Evolutionary conservation across 2,888 invertebrate species (phyloP), one percentile per base, ranked within the genome.

Genomic region (Athetis lepigone): DNA sequence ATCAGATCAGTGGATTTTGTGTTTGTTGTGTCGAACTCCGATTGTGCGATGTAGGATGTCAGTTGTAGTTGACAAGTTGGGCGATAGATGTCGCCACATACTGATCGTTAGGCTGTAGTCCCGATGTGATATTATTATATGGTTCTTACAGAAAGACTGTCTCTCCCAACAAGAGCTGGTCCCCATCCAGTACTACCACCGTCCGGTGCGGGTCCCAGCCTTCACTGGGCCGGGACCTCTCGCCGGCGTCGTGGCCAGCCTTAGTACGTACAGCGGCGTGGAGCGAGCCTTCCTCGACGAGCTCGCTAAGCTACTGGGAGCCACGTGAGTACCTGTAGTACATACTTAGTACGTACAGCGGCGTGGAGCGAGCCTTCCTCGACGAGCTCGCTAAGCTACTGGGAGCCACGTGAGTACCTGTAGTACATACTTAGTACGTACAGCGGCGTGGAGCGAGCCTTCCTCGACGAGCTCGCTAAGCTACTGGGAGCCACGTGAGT

Each of bases 341-440:
- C n/a, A n/a, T n/a, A n/a, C 96, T 98, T 71, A 98, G 98, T 80
- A 96, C 97, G 0, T 98, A 98, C 87, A 91, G 95, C 11, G 96
- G 96, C 0, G 92, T 96, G 8, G 98, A 98, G 90, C 92, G 98
- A 25, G 96, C 96, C 21, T 98, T 97, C 82, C 93, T 98, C 0
- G 96, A 96, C 61, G 95, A 96, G 36, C 88, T 98, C 39, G 97
- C 97, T 1, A 96, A 96, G 74, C 89, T 96, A 29, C 90, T 98
- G 11, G 98, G 98, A 1, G 98, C 98, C 2, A 93, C 91, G 97
- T 97, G 77, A 91, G 95, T 91, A 42, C 2, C 9, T 25, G 40
- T 29, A 23, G 58, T n/a, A n/a, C n/a, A n/a, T n/a, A n/a, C 96
- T 98, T 71, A 98, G 98, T 80, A 96, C 97, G 0, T 98, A 98